Percentiles rank a stretch among this genome's conserved stretches.
phyloP scores from a whole-genome alignment of 2,888 invertebrate species.

The Masnerella sp. region DNA sequence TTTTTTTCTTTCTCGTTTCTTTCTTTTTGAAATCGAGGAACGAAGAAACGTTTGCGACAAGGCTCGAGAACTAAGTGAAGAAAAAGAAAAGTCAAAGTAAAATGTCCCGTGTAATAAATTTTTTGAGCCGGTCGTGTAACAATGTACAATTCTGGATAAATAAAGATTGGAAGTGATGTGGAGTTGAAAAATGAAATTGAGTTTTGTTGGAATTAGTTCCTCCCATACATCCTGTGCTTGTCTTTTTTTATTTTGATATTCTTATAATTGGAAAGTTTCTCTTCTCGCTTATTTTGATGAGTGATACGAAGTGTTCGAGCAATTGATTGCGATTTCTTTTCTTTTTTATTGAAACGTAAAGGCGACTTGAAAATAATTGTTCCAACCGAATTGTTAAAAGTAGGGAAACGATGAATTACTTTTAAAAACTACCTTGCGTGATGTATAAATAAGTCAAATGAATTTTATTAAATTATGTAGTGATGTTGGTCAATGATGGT shows the following conservation, averaged over 20 bases:
- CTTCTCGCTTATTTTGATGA: slow-evolving; percentile 11
- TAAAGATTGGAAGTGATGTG: slow-evolving; percentile 52
- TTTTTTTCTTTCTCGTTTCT: slow-evolving; percentile 39
- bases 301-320: neutral
- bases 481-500: slow-evolving; percentile 13
- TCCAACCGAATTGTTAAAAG: slow-evolving; percentile 14
- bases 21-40: slow-evolving; percentile 34
- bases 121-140: slow-evolving; percentile 39
- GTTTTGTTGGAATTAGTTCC: slow-evolving; percentile 46
- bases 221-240: slow-evolving; percentile 18
- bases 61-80: slow-evolving; percentile 37
- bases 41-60: slow-evolving; percentile 33
- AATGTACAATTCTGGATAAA: slow-evolving; percentile 59
- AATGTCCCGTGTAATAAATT: too few relatives aligned
- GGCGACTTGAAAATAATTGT: slow-evolving; percentile 7
- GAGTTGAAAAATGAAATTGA: slow-evolving; percentile 39
- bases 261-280: too few relatives aligned
- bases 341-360: neutral
- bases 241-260: too few relatives aligned
- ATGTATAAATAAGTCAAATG: slow-evolving; percentile 18
- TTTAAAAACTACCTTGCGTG: slow-evolving; percentile 23
- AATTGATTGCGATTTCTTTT: slow-evolving; percentile 17
- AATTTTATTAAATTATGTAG: slow-evolving; percentile 40
- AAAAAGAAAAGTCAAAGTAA: too few relatives aligned
- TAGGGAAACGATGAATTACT: slow-evolving; percentile 12